Evolutionary conservation across 2,888 invertebrate genomes (phyloP), one percentile per base, ranked within the genome.

Genomic region (Chesias legatella): DNA sequence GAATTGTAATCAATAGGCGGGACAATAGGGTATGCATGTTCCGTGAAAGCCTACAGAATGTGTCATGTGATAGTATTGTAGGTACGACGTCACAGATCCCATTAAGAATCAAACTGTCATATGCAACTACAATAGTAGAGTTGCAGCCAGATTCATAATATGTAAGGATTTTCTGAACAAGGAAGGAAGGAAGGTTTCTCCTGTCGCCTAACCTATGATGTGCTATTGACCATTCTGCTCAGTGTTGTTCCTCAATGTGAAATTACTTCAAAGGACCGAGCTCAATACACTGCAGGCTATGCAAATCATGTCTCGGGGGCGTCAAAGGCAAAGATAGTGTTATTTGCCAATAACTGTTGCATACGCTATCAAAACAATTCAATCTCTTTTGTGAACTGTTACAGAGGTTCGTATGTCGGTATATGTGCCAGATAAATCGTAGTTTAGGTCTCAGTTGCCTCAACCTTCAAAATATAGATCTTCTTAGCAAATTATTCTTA

Each of bases 1-100:
- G 63, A 65, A 74, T 74, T 72, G 77, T 78, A 73, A 77, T 79
- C 78, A 76, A 77, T 78, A 70, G 72, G 63, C 40, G 58, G 57
- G 61, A 78, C 79, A 79, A 79, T 76, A 53, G 72, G 58, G 59
- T 62, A 51, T 49, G 52, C 51, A 48, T 51, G 51, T 55, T 50
- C 32, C 11, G 13, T 41, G 42, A 41, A 44, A 37, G 44, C 48
- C 37, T 40, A 34, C 44, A 33, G 20, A 28, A 32, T 44, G 23
- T 35, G 28, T 28, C 1, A 22, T 22, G n/a, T n/a, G n/a, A 8
- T 10, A 35, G 30, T 32, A 34, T 23, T 29, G 28, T 32, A 35
- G 31, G 29, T 29, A 33, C 9, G 9, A 30, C 10, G 9, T 22
- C 22, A 22, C 6, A 20, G n/a, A 1, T 22, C 7, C 22, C 22